phyloP scores from a whole-genome alignment of 2,888 invertebrate genomes.

The Drosophila diplacantha region DNA sequence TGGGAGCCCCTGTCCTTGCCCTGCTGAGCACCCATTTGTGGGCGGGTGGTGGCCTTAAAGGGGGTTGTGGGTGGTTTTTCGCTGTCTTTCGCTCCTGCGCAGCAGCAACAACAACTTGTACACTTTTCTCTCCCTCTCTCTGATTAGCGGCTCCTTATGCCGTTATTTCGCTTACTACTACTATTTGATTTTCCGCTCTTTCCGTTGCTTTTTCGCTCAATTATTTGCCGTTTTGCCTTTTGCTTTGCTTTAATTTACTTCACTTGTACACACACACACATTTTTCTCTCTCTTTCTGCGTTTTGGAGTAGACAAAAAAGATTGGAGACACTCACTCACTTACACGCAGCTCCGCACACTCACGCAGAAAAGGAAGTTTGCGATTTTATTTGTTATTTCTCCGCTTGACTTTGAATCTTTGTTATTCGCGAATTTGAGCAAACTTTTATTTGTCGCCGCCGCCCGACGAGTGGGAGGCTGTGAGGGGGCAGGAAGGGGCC shows the following conservation, averaged over 20 bases:
- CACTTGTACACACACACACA: slow-evolving; percentile 38
- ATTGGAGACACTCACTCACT: slow-evolving; percentile 36
- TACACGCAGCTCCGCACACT: slow-evolving; percentile 19
- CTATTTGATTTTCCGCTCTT: slow-evolving; percentile 43
- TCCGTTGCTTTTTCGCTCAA: slow-evolving; percentile 19
- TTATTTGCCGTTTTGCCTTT: slow-evolving; percentile 47
- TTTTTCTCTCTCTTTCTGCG: slow-evolving; percentile 45
- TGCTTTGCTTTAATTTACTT: slow-evolving; percentile 52
- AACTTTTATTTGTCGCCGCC: slow-evolving; percentile 46
- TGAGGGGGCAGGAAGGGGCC: slow-evolving; percentile 25
- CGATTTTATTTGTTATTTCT: slow-evolving; percentile 28
- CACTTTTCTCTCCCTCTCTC: slow-evolving; percentile 37
- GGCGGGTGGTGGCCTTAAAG: slow-evolving; percentile 23
- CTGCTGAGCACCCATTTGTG: slow-evolving; percentile 92
- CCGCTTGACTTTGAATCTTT: slow-evolving; percentile 4
- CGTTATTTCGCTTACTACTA: slow-evolving; percentile 36
- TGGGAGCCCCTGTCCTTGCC: slow-evolving; percentile 88
- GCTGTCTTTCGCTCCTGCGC: slow-evolving; percentile 45
- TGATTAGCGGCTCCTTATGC: slow-evolving; percentile 18
- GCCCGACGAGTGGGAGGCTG: slow-evolving; percentile 30
- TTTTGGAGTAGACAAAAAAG: slow-evolving; percentile 74
- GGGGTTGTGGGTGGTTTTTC: slow-evolving; percentile 26
- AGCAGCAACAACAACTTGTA: slow-evolving; percentile 52
- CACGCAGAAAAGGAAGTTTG: slow-evolving; percentile 41
- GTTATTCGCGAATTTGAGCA: slow-evolving; percentile 25